Evolutionary conservation across 2,113 vertebrate genomes (phyloP).

Genomic region (Cebidichthys violaceus): DNA sequence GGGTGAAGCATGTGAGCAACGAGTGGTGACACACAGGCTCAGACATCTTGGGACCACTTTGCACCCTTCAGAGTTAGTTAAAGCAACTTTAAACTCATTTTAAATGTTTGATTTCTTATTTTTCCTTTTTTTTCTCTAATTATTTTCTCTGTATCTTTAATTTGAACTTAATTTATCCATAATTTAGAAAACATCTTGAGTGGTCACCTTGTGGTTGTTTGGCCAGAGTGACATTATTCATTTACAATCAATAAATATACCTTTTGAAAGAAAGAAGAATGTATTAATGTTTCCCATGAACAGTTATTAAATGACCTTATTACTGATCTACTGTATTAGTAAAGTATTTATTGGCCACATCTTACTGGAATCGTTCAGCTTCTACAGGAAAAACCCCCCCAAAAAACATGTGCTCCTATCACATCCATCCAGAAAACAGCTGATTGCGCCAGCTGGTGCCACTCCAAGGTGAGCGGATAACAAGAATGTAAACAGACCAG

Average conservation of each 20-base stretch:
- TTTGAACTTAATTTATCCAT: no score
- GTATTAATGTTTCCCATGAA: no score
- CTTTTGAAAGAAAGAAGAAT: no score
- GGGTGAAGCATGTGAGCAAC: no score
- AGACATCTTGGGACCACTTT: not conserved
- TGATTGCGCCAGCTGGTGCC: slow-evolving; percentile 23
- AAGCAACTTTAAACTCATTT: no score
- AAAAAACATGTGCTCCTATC: not conserved
- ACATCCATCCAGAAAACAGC: not conserved
- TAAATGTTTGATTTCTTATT: not conserved
- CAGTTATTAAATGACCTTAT: no score
- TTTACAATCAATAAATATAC: no score
- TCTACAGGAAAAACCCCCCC: not conserved
- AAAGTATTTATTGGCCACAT: not conserved
- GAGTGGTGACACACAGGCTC: not conserved
- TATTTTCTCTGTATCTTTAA: no score
- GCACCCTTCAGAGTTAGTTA: not conserved
- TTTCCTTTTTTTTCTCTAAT: not conserved
- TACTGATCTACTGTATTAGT: no score
- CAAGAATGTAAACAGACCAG: slow-evolving; percentile 65
- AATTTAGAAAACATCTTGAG: no score
- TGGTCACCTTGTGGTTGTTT: no score
- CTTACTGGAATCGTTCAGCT: not conserved
- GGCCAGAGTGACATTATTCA: no score
- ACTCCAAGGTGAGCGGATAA: slow-evolving; percentile 19